phyloP scores from a whole-genome alignment of 2,888 invertebrate genomes.

The Macaria liturata region DNA sequence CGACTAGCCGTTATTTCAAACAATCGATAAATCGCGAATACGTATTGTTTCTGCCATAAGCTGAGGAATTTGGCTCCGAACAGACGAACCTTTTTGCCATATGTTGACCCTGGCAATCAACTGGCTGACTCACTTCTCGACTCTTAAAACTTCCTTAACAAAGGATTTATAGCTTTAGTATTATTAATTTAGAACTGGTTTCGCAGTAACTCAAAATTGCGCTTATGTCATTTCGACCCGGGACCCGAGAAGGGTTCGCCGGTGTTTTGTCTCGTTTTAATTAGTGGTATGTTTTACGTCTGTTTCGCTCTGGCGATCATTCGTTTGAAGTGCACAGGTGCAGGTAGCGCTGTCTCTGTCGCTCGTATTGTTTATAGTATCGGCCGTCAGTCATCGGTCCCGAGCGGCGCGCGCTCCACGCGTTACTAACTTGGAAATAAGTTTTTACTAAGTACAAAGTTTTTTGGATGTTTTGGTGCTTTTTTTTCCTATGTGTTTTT shows the following conservation, averaged over 20 bases:
- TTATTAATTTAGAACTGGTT: too few relatives aligned
- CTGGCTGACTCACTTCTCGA: slow-evolving; percentile 39
- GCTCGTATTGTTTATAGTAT: slow-evolving; percentile 49
- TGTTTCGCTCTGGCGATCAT: slow-evolving; percentile 63
- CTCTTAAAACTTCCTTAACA: slow-evolving; percentile 32
- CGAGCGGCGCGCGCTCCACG: slow-evolving; percentile 51
- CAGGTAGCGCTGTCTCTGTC: slow-evolving; percentile 65
- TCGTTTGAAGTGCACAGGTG: slow-evolving; percentile 80
- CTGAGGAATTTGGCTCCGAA: slow-evolving; percentile 33
- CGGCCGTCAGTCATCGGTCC: slow-evolving; percentile 61
- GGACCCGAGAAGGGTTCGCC: slow-evolving; percentile 37
- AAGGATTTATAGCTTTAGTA: neutral
- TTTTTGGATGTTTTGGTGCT: slow-evolving; percentile 45
- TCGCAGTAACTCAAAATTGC: slow-evolving; percentile 27
- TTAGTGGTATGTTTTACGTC: slow-evolving; percentile 70
- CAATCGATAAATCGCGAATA: slow-evolving; percentile 29
- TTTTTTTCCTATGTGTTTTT: slow-evolving; percentile 36
- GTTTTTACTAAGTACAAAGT: slow-evolving; percentile 55
- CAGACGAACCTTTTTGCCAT: slow-evolving; percentile 69
- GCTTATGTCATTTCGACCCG: slow-evolving; percentile 43
- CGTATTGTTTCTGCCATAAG: slow-evolving; percentile 29
- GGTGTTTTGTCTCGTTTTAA: slow-evolving; percentile 57
- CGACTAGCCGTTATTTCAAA: slow-evolving; percentile 20
- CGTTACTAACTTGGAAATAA: slow-evolving; percentile 34
- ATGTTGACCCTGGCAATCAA: slow-evolving; percentile 80